These are phyloP conservation scores for Gymnoscopelus braueri DNA, from an alignment of 2,797 vertebrate genomes.

Conservation along the genomic window DNA sequence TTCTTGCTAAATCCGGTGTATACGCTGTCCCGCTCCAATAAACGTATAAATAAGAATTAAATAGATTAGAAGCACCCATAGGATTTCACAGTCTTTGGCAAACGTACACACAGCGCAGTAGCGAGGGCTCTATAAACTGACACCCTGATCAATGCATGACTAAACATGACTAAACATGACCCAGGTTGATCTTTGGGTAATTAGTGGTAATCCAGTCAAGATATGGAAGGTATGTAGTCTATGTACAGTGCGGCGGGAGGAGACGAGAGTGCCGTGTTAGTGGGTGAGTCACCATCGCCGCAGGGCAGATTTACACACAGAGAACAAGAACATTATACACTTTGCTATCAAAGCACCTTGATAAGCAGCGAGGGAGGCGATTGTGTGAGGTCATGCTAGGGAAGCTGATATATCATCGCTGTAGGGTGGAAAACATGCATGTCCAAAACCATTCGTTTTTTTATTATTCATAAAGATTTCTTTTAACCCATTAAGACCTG, in stretches of 20 bases:
- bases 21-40: too few species aligned
- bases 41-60: too few species aligned
- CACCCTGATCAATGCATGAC: not conserved
- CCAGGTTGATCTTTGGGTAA: conserved; percentile 15
- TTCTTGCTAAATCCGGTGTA: too few species aligned
- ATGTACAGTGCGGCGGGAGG: not conserved
- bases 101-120: conserved; percentile 24
- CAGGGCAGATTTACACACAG: conserved; percentile 11
- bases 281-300: conserved; percentile 40
- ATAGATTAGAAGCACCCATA: not conserved
- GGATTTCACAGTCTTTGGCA: conserved; percentile 22
- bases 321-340: conserved; percentile 9
- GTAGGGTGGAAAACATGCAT: too few species aligned
- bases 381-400: conserved; percentile 36
- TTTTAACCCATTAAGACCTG: too few species aligned
- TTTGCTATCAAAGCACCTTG: conserved; percentile 36
- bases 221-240: conserved; percentile 38
- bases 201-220: conserved; percentile 25
- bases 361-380: not conserved
- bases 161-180: conserved; percentile 33
- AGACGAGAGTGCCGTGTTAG: conserved; percentile 12
- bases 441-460: too few species aligned
- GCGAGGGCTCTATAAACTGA: conserved; percentile 3
- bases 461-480: too few species aligned
- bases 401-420: not conserved